Evolutionary conservation across 2,888 invertebrate species (phyloP).

Genomic region (Drosophila pegasa): DNA sequence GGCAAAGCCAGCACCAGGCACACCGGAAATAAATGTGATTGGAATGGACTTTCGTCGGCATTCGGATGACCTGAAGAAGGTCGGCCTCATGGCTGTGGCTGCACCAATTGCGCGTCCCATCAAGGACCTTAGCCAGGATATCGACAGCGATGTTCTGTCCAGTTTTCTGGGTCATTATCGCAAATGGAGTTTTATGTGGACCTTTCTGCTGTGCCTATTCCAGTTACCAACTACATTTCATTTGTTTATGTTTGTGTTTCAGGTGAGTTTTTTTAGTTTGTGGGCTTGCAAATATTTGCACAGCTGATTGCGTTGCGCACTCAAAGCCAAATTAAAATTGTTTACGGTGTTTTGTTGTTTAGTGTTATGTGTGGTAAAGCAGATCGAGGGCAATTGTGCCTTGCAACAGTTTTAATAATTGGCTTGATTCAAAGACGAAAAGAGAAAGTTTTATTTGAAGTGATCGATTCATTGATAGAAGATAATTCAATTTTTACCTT

Average conservation of each 20-base stretch:
- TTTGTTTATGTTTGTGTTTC: slow-evolving; percentile 87
- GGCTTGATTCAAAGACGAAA: slow-evolving; percentile 22
- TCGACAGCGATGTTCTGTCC: slow-evolving; percentile 86
- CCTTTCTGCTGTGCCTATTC: slow-evolving; percentile 87
- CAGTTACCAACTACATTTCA: slow-evolving; percentile 88
- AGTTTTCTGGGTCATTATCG: slow-evolving; percentile 87
- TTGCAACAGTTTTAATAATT: slow-evolving; percentile 38
- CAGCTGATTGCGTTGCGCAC: slow-evolving; percentile 62
- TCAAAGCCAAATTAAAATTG: slow-evolving; percentile 32
- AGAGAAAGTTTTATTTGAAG: slow-evolving; percentile 28
- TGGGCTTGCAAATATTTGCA: slow-evolving; percentile 62
- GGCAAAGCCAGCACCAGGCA: slow-evolving; percentile 70
- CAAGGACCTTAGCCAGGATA: slow-evolving; percentile 77
- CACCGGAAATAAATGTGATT: slow-evolving; percentile 83
- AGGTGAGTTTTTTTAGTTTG: slow-evolving; percentile 79
- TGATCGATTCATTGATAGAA: not conserved
- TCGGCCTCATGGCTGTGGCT: slow-evolving; percentile 28
- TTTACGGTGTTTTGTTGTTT: slow-evolving; percentile 10
- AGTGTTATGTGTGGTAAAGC: slow-evolving; percentile 19
- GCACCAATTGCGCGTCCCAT: not conserved
- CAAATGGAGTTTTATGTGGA: slow-evolving; percentile 87
- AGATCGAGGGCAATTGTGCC: slow-evolving; percentile 33
- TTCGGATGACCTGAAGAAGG: slow-evolving; percentile 82
- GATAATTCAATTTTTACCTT: not conserved
- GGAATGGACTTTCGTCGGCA: slow-evolving; percentile 82